Base-by-base conservation (phyloP, 2,888 invertebrate species). In the Chymomyza procnemis region DNA sequence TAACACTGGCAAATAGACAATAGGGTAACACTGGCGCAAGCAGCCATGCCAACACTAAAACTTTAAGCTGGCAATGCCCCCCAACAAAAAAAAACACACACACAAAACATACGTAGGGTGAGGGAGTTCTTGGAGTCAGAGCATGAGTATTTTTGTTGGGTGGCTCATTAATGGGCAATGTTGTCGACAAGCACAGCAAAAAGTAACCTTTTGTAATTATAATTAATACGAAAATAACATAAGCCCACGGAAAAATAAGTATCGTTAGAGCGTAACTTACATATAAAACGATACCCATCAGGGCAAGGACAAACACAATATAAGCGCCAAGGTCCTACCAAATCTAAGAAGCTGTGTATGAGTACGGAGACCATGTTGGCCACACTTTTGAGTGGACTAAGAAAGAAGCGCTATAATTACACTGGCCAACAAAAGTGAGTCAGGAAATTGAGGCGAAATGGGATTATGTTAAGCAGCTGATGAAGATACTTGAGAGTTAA, bases 151-250 rank as follows among this genome's bases (percentile, higher is more conserved):
- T n/a, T n/a, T n/a, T 70, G 64, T 70, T 74, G 22, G 2, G 26
- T 22, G 67, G 52, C 75, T 86, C 76, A 85, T 83, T 86, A 85
- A 76, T 64, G 74, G 73, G 65, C 16, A 75, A 81, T 71, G 73
- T 79, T 69, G 71, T 75, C 66, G 71, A 69, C 72, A 64, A 63
- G 64, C 72, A 68, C 61, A n/a, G n/a, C n/a, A 74, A 60, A 74
- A 74, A 76, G 63, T 19, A 54, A 72, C 73, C 76, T 82, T 87
- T 82, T 85, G 71, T 78, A 73, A 87, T 78, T 79, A 75, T 82
- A 85, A 87, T 85, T 83, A 87, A 82, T 82, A 80, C 66, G 65
- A 79, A 80, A 75, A 75, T 73, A 78, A 77, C 75, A 64, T 79
- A 69, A 69, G 65, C 61, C 65, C 66, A 30, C 26, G 50, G 34